Evolutionary conservation across 2,888 invertebrate species (phyloP).

Genomic region (Trichogramma dendrolimi): DNA sequence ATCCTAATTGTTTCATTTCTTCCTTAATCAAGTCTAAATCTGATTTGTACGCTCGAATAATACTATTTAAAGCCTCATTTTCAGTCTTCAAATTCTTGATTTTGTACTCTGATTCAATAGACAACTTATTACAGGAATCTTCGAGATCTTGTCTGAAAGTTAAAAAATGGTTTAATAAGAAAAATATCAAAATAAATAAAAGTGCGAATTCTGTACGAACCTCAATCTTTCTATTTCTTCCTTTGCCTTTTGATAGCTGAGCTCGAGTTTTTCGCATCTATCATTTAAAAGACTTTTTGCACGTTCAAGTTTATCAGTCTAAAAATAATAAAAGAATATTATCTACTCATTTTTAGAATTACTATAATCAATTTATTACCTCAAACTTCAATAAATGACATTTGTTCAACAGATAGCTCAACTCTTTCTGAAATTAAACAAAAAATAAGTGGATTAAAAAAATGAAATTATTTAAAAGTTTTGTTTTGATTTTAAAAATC

Average conservation of each 20-base stretch:
- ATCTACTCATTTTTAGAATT: not conserved
- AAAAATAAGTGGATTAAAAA: not conserved
- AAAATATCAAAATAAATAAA: conserved; percentile 6
- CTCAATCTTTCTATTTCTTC: conserved; percentile 34
- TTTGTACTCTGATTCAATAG: conserved; percentile 16
- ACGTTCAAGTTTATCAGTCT: conserved; percentile 35
- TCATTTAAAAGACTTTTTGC: conserved; percentile 35
- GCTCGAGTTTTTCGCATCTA: conserved; percentile 31
- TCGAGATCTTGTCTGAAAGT: conserved; percentile 12
- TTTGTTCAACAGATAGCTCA: conserved; percentile 31
- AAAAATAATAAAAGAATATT: conserved; percentile 11
- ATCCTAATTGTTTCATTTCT: conserved; percentile 33
- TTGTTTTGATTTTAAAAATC: no score
- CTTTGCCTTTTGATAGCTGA: conserved; percentile 33
- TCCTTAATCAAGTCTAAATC: conserved; percentile 39
- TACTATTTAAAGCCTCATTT: conserved; percentile 36
- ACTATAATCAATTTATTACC: conserved; percentile 31
- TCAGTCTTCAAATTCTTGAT: conserved; percentile 29
- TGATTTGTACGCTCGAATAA: conserved; percentile 36
- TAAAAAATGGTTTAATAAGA: conserved; percentile 2
- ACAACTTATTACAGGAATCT: conserved; percentile 6
- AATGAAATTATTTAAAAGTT: no score
- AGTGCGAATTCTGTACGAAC: conserved; percentile 24
- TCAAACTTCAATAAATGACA: conserved; percentile 34
- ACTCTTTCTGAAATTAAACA: conserved; percentile 30